These are phyloP conservation scores for Apteryx owenii DNA, from an alignment of 2,113 vertebrate genomes.

Conservation along the genomic window DNA sequence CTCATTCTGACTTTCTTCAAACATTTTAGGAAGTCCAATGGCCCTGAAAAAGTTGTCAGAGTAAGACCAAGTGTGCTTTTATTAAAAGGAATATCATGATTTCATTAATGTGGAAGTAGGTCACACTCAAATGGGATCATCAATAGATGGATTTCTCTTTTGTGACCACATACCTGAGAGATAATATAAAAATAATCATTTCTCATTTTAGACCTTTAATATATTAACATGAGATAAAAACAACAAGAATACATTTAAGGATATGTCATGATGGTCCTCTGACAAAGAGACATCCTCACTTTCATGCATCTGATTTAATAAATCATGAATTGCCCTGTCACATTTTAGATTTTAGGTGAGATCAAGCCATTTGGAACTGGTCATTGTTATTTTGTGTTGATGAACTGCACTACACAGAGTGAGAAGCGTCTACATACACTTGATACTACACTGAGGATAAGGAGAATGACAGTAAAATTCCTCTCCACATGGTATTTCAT, in stretches of 20 bases:
- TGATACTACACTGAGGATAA: not conserved
- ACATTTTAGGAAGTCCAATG: not conserved
- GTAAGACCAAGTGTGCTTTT: not conserved
- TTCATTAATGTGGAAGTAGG: not conserved
- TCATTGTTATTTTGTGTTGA: not conserved
- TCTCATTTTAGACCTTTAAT: not conserved
- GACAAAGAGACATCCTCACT: not conserved
- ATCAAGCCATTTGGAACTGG: not conserved
- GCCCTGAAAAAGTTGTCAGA: not conserved
- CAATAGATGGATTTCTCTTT: not conserved
- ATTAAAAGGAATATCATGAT: not conserved
- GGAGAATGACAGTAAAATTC: not conserved
- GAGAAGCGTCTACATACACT: not conserved
- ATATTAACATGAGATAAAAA: not conserved
- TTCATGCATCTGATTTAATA: not conserved
- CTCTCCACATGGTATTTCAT: not conserved
- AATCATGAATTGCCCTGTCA: not conserved
- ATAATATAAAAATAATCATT: not conserved
- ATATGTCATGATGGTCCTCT: not conserved
- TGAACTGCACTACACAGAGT: not conserved
- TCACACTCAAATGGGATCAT: not conserved
- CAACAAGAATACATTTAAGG: not conserved
- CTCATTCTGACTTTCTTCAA: not conserved
- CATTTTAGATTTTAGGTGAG: not conserved
- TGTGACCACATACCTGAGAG: not conserved